phyloP scores from a whole-genome alignment of 2,888 invertebrate species.

The Sminthurides aquaticus region DNA sequence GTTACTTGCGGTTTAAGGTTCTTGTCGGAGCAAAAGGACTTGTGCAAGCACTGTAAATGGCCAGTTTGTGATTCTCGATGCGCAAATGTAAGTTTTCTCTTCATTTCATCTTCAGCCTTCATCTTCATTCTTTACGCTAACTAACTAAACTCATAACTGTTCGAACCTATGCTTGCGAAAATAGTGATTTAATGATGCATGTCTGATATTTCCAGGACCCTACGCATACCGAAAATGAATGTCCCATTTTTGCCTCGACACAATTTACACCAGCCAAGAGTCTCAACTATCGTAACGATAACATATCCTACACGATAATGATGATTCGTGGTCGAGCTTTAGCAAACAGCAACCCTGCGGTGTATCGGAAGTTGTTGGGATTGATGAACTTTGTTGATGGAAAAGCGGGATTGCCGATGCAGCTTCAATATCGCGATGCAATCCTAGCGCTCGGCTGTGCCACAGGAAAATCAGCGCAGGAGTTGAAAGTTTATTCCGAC shows the following conservation, averaged over 20 bases:
- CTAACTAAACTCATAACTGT: no score
- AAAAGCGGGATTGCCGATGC: not conserved
- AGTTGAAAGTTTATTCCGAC: not conserved
- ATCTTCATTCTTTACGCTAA: no score
- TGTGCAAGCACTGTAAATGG: not conserved
- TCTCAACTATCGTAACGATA: not conserved
- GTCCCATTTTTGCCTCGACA: not conserved
- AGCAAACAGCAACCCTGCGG: not conserved
- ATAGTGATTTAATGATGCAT: no score
- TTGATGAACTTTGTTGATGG: not conserved
- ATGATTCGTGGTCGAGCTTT: not conserved
- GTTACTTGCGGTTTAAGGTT: not conserved
- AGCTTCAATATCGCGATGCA: not conserved
- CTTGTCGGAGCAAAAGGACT: not conserved
- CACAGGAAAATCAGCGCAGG: not conserved
- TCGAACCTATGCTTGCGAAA: no score
- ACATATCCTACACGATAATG: not conserved
- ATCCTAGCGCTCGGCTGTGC: not conserved
- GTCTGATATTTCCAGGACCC: not conserved
- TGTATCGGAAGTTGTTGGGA: not conserved
- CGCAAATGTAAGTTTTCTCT: no score
- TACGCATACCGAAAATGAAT: not conserved
- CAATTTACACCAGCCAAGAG: not conserved
- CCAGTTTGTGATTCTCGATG: not conserved
- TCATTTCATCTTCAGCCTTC: no score